A percentile compares a stretch with the other conserved stretches of the same genome.
phyloP scores from a whole-genome alignment of 1,140 invertebrate genomes.

The Drosophila seguyi region DNA sequence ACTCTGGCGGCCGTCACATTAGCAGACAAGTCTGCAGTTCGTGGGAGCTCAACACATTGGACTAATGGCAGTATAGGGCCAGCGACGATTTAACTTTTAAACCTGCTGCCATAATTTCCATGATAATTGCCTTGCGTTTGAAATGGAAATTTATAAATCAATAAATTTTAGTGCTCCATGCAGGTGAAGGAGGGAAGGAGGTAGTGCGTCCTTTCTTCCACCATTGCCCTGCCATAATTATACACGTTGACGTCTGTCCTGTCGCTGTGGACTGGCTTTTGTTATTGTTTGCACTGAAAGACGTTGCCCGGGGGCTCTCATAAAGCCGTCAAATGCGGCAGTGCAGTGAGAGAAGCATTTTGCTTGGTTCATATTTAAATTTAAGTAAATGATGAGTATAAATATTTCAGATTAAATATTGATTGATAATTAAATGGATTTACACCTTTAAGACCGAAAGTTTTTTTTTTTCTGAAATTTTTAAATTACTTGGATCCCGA shows the following conservation, averaged over 20 bases:
- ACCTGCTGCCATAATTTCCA: constrained; percentile 54
- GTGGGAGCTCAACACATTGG: constrained; percentile 19
- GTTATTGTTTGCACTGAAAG: constrained; percentile 72
- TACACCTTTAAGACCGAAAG: background rate
- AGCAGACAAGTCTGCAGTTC: constrained; percentile 38
- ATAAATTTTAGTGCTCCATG: constrained; percentile 53
- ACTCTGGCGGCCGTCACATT: constrained; percentile 17
- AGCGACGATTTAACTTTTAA: constrained; percentile 36
- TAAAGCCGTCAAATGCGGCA: constrained; percentile 57
- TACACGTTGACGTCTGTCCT: constrained; percentile 40
- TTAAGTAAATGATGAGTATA: too few species aligned
- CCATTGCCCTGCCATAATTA: constrained; percentile 64
- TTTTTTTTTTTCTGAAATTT: too few species aligned
- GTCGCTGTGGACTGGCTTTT: constrained; percentile 22
- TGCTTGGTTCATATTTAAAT: background rate
- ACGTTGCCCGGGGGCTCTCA: constrained; percentile 67
- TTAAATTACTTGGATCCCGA: background rate
- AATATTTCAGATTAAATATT: too few species aligned
- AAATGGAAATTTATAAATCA: constrained; percentile 58
- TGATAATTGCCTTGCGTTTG: constrained; percentile 49
- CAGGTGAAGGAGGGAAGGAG: constrained; percentile 3
- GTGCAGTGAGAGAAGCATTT: constrained; percentile 2
- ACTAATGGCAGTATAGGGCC: constrained; percentile 26
- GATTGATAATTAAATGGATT: background rate
- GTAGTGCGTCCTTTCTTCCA: background rate